Evolutionary conservation across 1,140 invertebrate species (phyloP), one percentile per base, ranked within the genome.

Genomic region (Ruditapes philippinarum): DNA sequence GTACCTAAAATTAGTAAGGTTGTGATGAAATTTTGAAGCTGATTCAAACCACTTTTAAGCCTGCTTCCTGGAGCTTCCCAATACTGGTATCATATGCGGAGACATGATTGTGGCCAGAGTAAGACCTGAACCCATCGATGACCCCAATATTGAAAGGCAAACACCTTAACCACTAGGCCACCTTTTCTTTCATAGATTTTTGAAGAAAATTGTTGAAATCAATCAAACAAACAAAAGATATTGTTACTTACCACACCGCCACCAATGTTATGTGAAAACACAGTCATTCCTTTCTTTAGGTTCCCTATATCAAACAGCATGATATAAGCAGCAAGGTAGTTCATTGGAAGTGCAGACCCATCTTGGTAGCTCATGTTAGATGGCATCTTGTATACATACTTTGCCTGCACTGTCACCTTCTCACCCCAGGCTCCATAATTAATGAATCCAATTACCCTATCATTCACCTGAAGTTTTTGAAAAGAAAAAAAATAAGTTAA

Each of bases 401-500:
- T 97, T 17, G 97, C 97, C 0, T 97, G 97, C 0, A 98, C 97
- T 1, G 97, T 96, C 17, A 98, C 98, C 57, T 98, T 96, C 96
- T 98, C 98, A 9, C 98, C 97, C 98, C 98, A 99, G 1, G 98
- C 98, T 92, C 97, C 97, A 96, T 97, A 97, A 95, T 98, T 98
- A 0, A 98, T 97, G 49, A 98, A 96, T 0, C 97, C 98, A 11
- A 98, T 97, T 28, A 99, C 98, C 93, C 97, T 97, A 94, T 99
- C 98, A 65, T 98, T 98, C 89, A 98, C 97, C 98, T 98, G 93
- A 65, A 94, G 92, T 49, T 49, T 11, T n/a, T 7, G n/a, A 62
- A 28, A 28, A 62, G 28, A 28, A 62, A 62, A 62, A 57, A 80
- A 65, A 84, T 42, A 40, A 57, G 28, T 54, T 1, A 17, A 54